These are phyloP conservation scores for Rhinichthys klamathensis DNA, from an alignment of 2,113 vertebrate genomes.

Conservation along the genomic window DNA sequence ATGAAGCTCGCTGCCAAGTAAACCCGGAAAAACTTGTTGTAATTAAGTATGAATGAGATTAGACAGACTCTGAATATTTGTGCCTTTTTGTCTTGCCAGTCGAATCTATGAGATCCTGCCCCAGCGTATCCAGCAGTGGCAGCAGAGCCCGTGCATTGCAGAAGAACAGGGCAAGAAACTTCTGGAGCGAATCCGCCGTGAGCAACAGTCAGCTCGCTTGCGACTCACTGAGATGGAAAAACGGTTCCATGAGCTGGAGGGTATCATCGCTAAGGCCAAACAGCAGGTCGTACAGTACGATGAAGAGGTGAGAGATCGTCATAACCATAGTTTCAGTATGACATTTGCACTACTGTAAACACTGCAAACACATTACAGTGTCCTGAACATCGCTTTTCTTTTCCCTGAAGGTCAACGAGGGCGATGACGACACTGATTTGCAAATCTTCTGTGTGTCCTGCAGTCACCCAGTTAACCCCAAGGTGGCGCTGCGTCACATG, in stretches of 20 bases:
- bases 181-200: conserved; percentile 89
- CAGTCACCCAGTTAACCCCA: conserved; percentile 91
- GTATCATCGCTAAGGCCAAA: conserved; percentile 91
- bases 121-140: conserved; percentile 96
- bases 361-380: neutral
- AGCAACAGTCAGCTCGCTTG: conserved; percentile 89
- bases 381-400: neutral
- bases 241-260: conserved; percentile 92
- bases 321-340: neutral
- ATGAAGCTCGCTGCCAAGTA: conserved; percentile 94
- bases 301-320: conserved; percentile 81
- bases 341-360: neutral
- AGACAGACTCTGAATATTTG: neutral
- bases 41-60: neutral
- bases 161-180: conserved; percentile 96
- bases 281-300: conserved; percentile 90
- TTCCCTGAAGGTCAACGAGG: conserved; percentile 82
- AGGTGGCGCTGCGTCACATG: conserved; percentile 91
- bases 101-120: conserved; percentile 96
- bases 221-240: conserved; percentile 94
- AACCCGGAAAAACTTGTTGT: conserved; percentile 45
- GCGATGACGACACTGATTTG: conserved; percentile 89
- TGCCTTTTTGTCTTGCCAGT: conserved; percentile 64
- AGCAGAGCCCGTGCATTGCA: conserved; percentile 93
- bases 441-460: conserved; percentile 95